Conservation (phyloP, 2,888 invertebrate species). For the Acleris holmiana region DNA sequence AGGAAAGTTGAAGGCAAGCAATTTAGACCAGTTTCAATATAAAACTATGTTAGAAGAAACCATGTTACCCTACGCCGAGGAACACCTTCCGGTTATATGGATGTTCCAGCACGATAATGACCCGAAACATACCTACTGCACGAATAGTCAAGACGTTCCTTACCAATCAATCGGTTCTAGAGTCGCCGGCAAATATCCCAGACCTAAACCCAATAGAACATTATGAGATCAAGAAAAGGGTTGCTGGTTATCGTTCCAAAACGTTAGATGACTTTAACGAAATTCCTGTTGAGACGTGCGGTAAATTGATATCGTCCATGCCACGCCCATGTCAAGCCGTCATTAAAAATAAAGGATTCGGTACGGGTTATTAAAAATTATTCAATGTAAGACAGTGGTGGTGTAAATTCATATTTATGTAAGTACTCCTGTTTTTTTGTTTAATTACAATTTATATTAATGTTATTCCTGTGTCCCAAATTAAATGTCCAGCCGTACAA, state of each 20-base stretch:
- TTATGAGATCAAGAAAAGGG: neutral
- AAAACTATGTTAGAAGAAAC: neutral
- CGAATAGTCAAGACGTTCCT: neutral
- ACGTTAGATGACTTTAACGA: neutral
- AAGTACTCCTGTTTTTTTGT: too few species aligned
- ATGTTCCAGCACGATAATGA: neutral
- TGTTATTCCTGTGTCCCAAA: too few species aligned
- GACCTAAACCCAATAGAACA: neutral
- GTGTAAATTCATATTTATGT: too few species aligned
- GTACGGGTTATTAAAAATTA: too few species aligned
- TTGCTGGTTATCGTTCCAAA: neutral
- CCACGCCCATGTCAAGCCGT: neutral
- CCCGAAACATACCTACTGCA: slow-evolving; percentile 1
- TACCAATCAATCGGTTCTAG: neutral
- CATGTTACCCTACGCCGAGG: neutral
- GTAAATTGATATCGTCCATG: neutral
- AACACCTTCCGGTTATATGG: neutral
- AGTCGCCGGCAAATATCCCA: neutral
- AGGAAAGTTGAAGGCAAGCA: too few species aligned
- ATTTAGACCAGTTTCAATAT: neutral
- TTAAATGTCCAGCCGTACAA: too few species aligned
- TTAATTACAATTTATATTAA: too few species aligned
- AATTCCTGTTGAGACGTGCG: neutral
- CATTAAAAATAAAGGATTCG: neutral
- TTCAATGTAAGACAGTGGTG: too few species aligned